A percentile compares a stretch with the other conserved stretches of the same genome.
Conservation (phyloP, 1,140 invertebrate genomes). For the Dufourea novaeangliae region DNA sequence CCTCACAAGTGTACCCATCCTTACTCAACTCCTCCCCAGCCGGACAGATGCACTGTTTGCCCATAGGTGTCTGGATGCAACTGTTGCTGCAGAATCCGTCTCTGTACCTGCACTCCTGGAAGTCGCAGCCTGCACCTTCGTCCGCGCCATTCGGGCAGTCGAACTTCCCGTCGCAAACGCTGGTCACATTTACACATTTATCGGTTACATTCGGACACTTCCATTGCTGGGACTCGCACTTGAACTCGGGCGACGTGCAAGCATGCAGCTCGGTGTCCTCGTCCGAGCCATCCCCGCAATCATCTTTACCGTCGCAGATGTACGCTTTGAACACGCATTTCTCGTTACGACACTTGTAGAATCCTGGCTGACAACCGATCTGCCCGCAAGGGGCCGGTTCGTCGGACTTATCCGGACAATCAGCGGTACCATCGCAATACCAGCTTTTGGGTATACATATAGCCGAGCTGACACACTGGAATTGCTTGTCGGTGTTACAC, state of each 20-base stretch:
- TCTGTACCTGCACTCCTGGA: constrained; percentile 88
- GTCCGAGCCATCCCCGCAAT: constrained; percentile 97
- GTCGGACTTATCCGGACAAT: constrained; percentile 96
- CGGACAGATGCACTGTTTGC: constrained; percentile 94
- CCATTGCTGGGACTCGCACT: constrained; percentile 91
- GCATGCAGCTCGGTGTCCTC: constrained; percentile 89
- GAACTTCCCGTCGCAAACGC: constrained; percentile 91
- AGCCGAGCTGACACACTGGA: constrained; percentile 92
- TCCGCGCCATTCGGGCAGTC: constrained; percentile 96
- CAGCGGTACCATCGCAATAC: constrained; percentile 96
- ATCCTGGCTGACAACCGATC: constrained; percentile 87
- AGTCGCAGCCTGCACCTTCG: constrained; percentile 93
- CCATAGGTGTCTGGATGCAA: constrained; percentile 95
- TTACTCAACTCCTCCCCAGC: constrained; percentile 87
- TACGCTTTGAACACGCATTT: constrained; percentile 96
- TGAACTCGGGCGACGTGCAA: constrained; percentile 88
- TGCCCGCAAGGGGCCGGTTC: constrained; percentile 93
- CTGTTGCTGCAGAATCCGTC: constrained; percentile 90
- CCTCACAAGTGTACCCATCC: constrained; percentile 88
- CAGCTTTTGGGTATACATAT: constrained; percentile 96
- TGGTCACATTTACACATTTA: constrained; percentile 89
- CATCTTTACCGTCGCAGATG: constrained; percentile 97
- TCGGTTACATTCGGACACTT: constrained; percentile 90
- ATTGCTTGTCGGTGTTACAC: constrained; percentile 94
- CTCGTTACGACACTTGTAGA: constrained; percentile 93